phyloP scores from a whole-genome alignment of 2,113 vertebrate genomes.

The Tachysurus fulvidraco region DNA sequence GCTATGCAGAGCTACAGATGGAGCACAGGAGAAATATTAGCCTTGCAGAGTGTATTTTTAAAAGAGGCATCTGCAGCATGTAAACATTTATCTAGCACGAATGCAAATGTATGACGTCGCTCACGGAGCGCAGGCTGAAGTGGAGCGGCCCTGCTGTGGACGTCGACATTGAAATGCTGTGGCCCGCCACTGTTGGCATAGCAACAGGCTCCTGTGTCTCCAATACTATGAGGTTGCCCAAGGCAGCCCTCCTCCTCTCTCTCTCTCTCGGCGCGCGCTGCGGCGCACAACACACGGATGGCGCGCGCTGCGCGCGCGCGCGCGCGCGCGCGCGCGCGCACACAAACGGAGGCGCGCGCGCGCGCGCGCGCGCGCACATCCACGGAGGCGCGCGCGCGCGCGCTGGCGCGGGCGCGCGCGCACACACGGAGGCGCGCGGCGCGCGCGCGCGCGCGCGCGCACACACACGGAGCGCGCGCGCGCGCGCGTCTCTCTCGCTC shows the following conservation, averaged over 20 bases:
- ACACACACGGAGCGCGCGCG: no score
- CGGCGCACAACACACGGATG: no score
- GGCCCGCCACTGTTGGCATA: constrained; percentile 62
- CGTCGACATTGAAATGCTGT: constrained; percentile 53
- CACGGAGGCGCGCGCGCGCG: no score
- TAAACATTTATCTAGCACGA: constrained; percentile 37
- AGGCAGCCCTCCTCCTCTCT: constrained; percentile 20
- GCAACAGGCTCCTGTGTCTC: constrained; percentile 61
- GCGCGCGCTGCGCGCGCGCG: no score
- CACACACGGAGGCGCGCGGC: no score
- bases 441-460: no score
- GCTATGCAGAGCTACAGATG: background rate
- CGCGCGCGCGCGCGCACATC: no score
- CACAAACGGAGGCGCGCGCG: no score
- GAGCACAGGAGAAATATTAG: constrained; percentile 8
- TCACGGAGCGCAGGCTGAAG: constrained; percentile 46
- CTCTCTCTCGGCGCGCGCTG: no score
- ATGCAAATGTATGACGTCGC: constrained; percentile 38
- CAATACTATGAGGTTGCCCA: constrained; percentile 54
- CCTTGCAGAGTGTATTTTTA: constrained; percentile 31
- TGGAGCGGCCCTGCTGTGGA: constrained; percentile 51
- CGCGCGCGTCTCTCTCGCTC: no score
- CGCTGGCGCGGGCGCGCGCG: no score
- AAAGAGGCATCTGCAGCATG: constrained; percentile 28
- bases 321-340: no score